Percentiles rank a stretch among this genome's conserved stretches.
phyloP scores from a whole-genome alignment of 2,797 vertebrate species.

The Sebastiscus tertius region DNA sequence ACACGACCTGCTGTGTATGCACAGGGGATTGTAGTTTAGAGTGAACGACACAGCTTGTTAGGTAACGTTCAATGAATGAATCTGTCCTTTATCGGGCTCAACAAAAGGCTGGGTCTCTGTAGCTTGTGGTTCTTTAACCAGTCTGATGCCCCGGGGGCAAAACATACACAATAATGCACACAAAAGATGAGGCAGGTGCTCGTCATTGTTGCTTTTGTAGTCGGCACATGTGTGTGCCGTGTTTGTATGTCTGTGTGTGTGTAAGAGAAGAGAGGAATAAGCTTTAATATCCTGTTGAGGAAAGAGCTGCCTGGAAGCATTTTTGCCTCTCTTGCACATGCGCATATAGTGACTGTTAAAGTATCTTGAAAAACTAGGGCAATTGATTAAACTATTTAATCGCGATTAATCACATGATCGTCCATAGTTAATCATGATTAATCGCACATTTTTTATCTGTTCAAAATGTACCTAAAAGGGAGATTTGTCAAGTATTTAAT shows the following conservation, averaged over 20 bases:
- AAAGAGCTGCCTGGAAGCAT: conserved; percentile 22
- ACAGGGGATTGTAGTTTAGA: background rate
- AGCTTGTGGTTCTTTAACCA: conserved; percentile 13
- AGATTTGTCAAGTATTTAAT: too few species aligned
- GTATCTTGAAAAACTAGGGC: accelerated
- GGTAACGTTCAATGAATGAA: background rate
- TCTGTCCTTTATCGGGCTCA: background rate
- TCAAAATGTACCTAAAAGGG: too few species aligned
- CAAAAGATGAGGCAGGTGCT: conserved; percentile 11
- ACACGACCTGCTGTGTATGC: background rate
- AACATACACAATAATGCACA: background rate
- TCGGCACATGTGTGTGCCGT: background rate
- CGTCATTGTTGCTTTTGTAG: conserved; percentile 2
- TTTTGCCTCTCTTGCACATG: conserved; percentile 2
- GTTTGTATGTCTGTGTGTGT: background rate
- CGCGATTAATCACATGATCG: too few species aligned
- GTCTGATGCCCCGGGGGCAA: background rate
- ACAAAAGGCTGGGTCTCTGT: background rate
- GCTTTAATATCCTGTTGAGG: conserved; percentile 69
- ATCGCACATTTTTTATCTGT: too few species aligned
- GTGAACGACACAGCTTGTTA: background rate
- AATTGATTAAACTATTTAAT: too few species aligned
- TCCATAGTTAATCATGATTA: too few species aligned
- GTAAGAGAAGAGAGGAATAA: conserved; percentile 19
- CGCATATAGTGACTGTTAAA: background rate